These are phyloP conservation scores for Ellobius talpinus DNA, from an alignment of 2,113 vertebrate species.

Conservation along the genomic window DNA sequence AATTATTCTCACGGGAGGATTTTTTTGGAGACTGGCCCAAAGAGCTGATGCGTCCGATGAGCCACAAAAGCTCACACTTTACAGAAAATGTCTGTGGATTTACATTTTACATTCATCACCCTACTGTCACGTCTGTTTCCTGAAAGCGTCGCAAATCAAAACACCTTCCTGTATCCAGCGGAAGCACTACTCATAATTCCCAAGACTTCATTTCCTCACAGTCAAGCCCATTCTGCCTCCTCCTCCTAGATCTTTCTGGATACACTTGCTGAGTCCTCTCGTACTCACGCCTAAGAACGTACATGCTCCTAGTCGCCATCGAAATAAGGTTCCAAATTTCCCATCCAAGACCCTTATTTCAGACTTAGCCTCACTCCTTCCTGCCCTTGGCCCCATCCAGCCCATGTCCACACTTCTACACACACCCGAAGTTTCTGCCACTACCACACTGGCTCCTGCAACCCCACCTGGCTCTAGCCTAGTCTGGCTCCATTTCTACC, in stretches of 20 bases:
- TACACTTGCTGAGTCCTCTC: neutral
- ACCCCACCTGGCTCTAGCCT: too few relatives aligned
- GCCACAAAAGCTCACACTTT: neutral
- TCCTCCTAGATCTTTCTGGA: neutral
- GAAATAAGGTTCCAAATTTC: neutral
- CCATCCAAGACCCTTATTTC: neutral
- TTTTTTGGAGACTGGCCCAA: neutral
- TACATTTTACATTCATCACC: neutral
- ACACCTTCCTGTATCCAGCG: neutral
- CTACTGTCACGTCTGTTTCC: neutral
- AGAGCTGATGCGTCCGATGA: neutral
- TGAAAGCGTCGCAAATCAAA: neutral
- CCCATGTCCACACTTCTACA: neutral
- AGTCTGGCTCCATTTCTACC: neutral
- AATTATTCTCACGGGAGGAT: neutral
- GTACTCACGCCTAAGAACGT: neutral
- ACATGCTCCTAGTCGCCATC: neutral
- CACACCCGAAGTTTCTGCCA: too few relatives aligned
- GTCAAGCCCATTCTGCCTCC: neutral
- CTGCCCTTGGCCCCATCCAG: neutral
- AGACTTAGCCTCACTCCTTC: neutral
- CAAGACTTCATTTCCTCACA: neutral
- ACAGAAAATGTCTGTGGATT: neutral
- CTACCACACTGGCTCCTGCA: fast-evolving
- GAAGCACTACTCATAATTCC: neutral